A percentile compares a stretch with the other conserved stretches of the same genome.
Conservation (phyloP, 2,888 invertebrate species). For the Trypoxylon attenuatum region DNA sequence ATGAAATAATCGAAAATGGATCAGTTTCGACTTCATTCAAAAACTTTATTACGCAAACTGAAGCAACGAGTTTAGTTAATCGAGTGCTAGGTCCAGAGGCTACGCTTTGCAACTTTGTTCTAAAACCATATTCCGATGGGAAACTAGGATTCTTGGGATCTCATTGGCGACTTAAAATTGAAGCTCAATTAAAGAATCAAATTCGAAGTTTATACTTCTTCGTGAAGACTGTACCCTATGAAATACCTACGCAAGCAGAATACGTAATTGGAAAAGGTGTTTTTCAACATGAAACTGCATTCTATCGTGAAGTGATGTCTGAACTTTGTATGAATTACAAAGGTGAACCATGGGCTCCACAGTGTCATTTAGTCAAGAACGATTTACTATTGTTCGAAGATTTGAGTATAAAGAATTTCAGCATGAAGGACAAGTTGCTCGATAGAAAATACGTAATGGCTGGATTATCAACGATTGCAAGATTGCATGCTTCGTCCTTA, state of each 20-base stretch:
- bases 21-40: not conserved
- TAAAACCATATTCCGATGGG: conserved; percentile 56
- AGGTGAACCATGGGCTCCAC: conserved; percentile 62
- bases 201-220: conserved; percentile 74
- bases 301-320: conserved; percentile 74
- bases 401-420: conserved; percentile 63
- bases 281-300: conserved; percentile 75
- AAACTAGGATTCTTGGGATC: conserved; percentile 64
- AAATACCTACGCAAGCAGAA: conserved; percentile 75
- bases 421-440: conserved; percentile 49
- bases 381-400: conserved; percentile 73
- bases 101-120: conserved; percentile 45
- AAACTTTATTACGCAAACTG: not conserved
- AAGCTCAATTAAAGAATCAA: conserved; percentile 12
- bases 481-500: conserved; percentile 66
- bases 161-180: conserved; percentile 55
- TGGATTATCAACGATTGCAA: conserved; percentile 60
- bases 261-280: conserved; percentile 75
- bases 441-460: conserved; percentile 56
- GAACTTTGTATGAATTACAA: conserved; percentile 62
- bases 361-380: conserved; percentile 64
- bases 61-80: conserved; percentile 22
- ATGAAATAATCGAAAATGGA: no score
- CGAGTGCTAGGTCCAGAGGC: conserved; percentile 22
- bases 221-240: conserved; percentile 78